phyloP scores from a whole-genome alignment of 2,113 vertebrate genomes.

The Pelvicachromis taeniatus region DNA sequence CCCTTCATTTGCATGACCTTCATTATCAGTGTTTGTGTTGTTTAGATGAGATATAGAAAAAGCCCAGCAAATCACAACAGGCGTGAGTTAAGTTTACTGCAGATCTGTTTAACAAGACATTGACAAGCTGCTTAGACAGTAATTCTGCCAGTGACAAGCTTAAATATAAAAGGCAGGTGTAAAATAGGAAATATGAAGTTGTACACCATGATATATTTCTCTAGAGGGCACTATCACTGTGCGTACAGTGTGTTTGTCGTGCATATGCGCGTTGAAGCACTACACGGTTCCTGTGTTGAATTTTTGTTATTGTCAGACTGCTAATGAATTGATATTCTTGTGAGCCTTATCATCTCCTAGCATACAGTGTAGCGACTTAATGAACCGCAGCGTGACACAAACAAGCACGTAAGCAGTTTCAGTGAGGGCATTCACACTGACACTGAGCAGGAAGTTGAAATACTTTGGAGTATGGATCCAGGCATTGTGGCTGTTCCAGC shows the following conservation, averaged over 20 bases:
- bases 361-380: not conserved
- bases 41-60: constrained; percentile 30
- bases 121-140: not conserved
- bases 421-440: not conserved
- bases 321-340: not conserved
- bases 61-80: not conserved
- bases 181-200: not conserved
- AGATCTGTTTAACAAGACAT: not conserved
- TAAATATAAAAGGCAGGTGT: not conserved
- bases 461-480: not conserved
- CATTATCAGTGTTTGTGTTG: constrained; percentile 52
- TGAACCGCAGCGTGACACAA: not conserved
- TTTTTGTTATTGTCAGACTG: not conserved
- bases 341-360: not conserved
- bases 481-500: not conserved
- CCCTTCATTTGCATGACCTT: constrained; percentile 55
- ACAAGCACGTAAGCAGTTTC: not conserved
- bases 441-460: not conserved
- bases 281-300: not conserved
- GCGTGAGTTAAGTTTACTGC: not conserved
- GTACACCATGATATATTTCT: not conserved
- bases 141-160: not conserved
- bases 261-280: not conserved
- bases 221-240: constrained; percentile 38
- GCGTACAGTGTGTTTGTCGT: not conserved